phyloP scores from a whole-genome alignment of 2,113 vertebrate genomes.

The Pituophis catenifer region DNA sequence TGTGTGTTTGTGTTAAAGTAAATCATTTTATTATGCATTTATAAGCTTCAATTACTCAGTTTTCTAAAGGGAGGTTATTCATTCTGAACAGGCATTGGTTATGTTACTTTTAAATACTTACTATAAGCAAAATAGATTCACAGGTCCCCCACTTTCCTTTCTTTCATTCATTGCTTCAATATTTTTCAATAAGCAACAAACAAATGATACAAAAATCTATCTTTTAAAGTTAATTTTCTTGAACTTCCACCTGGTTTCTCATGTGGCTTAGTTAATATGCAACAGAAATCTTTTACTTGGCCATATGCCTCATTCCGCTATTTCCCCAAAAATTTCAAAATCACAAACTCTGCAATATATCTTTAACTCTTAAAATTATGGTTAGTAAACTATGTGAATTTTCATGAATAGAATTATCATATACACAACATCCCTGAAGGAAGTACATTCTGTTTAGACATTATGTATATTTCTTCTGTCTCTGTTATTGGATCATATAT shows the following conservation, averaged over 20 bases:
- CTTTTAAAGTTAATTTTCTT: background rate
- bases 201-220: background rate
- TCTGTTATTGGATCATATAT: background rate
- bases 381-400: background rate
- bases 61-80: slow-evolving; percentile 19
- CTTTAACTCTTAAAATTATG: background rate
- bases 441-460: background rate
- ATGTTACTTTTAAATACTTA: background rate
- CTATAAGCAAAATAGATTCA: background rate
- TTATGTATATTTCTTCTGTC: background rate
- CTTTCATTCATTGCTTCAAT: background rate
- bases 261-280: background rate
- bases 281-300: background rate
- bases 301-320: background rate
- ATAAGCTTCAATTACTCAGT: background rate
- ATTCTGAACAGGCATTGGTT: slow-evolving; percentile 13
- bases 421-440: background rate
- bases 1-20: background rate
- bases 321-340: background rate
- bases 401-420: background rate
- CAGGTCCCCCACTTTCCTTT: background rate
- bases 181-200: background rate
- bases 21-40: background rate
- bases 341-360: background rate
- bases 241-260: background rate